These are phyloP conservation scores for Hedychridium roseum DNA, from an alignment of 2,888 invertebrate genomes.

Conservation along the genomic window DNA sequence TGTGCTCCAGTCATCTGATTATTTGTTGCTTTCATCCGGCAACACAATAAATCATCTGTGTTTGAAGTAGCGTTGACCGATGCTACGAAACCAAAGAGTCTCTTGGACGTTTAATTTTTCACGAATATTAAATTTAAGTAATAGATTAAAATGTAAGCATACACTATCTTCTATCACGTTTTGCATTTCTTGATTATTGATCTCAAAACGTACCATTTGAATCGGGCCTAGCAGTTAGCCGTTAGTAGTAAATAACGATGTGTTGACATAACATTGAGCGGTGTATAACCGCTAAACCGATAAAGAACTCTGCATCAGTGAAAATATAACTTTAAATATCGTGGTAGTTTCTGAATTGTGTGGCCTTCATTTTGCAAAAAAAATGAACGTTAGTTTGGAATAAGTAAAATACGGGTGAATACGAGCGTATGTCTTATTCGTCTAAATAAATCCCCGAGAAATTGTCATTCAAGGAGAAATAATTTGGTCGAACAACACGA, in stretches of 20 bases:
- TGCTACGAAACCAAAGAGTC: constrained; percentile 34
- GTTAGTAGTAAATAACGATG: constrained; percentile 23
- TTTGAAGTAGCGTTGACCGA: constrained; percentile 30
- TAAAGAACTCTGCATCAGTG: neutral
- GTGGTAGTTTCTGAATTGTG: constrained; percentile 45
- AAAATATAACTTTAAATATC: constrained; percentile 15
- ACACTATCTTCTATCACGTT: no score
- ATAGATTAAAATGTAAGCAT: no score
- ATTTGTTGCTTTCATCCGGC: constrained; percentile 28
- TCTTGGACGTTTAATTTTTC: constrained; percentile 34
- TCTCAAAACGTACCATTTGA: constrained; percentile 26
- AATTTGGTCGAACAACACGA: no score
- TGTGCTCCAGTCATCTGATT: constrained; percentile 19
- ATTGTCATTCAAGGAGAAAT: no score
- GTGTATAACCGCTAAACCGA: neutral
- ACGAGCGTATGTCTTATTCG: no score
- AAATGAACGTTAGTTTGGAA: constrained; percentile 15
- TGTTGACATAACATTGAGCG: constrained; percentile 6
- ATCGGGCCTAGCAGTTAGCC: constrained; percentile 43
- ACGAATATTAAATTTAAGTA: no score
- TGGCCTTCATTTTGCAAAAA: constrained; percentile 46
- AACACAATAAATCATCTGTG: constrained; percentile 29
- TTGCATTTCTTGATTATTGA: no score
- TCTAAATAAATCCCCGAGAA: no score
- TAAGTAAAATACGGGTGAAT: constrained; percentile 6